Evolutionary conservation across 2,797 vertebrate species (phyloP).

Genomic region (Staurois parvus): DNA sequence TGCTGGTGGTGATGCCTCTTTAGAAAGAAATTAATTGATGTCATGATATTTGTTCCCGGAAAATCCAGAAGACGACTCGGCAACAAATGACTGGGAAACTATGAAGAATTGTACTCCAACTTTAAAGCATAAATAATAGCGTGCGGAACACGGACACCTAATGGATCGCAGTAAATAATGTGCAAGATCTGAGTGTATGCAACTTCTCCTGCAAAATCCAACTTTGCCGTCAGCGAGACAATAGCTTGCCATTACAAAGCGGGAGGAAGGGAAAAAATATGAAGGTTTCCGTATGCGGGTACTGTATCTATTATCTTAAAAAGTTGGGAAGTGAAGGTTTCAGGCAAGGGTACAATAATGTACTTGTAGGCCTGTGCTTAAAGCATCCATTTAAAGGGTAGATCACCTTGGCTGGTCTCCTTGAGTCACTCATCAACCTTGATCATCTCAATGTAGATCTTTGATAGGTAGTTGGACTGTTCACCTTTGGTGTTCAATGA

Average conservation of each 20-base stretch:
- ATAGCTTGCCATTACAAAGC: neutral
- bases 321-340: too few relatives aligned
- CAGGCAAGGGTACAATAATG: too few relatives aligned
- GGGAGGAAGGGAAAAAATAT: neutral
- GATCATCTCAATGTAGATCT: too few relatives aligned
- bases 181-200: neutral
- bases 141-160: neutral
- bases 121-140: slow-evolving; percentile 43
- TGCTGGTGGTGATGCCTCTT: slow-evolving; percentile 63
- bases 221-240: neutral
- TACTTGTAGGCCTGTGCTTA: too few relatives aligned
- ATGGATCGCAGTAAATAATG: slow-evolving; percentile 21
- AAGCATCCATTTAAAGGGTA: too few relatives aligned
- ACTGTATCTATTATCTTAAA: too few relatives aligned
- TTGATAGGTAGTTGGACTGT: too few relatives aligned
- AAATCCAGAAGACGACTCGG: slow-evolving; percentile 44
- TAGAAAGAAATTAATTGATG: slow-evolving; percentile 62
- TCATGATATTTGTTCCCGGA: slow-evolving; percentile 54
- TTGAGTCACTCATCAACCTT: too few relatives aligned
- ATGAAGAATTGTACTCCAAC: slow-evolving; percentile 52
- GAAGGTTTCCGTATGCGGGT: too few relatives aligned
- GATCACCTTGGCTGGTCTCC: too few relatives aligned
- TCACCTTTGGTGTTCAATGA: too few relatives aligned
- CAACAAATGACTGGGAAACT: slow-evolving; percentile 52
- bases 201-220: neutral